Conservation (phyloP, 2,797 vertebrate genomes). For the Cyprinodon diabolis region DNA sequence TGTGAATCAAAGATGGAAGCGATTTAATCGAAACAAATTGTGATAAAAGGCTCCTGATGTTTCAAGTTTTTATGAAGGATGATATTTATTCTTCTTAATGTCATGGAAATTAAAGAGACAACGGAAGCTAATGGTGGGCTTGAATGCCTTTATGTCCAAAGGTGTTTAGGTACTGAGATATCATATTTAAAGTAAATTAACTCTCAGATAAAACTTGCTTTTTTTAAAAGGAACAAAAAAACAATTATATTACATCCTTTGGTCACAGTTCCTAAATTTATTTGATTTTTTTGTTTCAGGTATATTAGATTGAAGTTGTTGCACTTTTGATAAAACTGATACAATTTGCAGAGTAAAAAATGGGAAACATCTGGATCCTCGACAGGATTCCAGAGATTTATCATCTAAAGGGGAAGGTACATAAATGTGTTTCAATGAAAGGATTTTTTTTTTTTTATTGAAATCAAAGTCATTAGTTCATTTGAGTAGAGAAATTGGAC, state of each 20-base stretch:
- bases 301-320: background rate
- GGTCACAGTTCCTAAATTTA: background rate
- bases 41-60: conserved; percentile 22
- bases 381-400: background rate
- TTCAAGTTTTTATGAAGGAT: conserved; percentile 31
- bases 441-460: background rate
- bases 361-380: too few species aligned
- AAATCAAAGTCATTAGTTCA: background rate
- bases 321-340: background rate
- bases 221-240: background rate
- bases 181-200: background rate
- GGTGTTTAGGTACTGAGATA: conserved; percentile 2
- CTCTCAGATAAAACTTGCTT: background rate
- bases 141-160: conserved; percentile 19
- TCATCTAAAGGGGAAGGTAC: background rate
- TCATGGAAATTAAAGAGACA: conserved; percentile 36
- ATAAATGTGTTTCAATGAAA: background rate
- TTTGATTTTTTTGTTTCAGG: background rate
- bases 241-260: background rate
- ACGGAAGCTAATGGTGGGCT: conserved; percentile 4
- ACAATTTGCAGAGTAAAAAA: background rate
- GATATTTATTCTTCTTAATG: conserved; percentile 40
- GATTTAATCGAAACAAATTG: conserved; percentile 16
- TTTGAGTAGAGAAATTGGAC: background rate
- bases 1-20: conserved; percentile 43